phyloP scores from a whole-genome alignment of 2,113 vertebrate species.

The Accipiter cooperii region DNA sequence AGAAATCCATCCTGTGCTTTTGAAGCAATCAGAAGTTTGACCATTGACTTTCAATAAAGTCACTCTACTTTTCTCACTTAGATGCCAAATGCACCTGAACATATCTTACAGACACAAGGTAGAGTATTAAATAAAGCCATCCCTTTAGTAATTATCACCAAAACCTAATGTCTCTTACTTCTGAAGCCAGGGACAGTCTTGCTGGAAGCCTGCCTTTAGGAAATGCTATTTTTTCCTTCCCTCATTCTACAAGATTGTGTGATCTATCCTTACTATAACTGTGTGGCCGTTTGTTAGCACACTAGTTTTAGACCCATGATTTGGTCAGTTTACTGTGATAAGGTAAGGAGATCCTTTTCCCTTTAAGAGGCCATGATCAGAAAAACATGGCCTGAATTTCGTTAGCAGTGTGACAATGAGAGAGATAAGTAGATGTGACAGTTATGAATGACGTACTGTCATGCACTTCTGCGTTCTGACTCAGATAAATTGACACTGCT shows the following conservation, averaged over 20 bases:
- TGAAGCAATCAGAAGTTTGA: not conserved
- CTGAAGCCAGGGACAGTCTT: not conserved
- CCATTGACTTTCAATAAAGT: not conserved
- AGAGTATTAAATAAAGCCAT: not conserved
- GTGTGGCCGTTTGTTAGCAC: not conserved
- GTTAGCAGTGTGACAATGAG: conserved; percentile 83
- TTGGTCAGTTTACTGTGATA: not conserved
- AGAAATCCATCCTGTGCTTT: not conserved
- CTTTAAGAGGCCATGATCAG: conserved; percentile 56
- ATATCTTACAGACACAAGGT: not conserved
- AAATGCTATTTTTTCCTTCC: not conserved
- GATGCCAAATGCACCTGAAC: not conserved
- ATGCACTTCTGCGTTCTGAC: conserved; percentile 74
- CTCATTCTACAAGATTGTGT: not conserved
- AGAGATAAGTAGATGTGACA: conserved; percentile 92
- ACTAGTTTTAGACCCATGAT: not conserved
- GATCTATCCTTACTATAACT: not conserved
- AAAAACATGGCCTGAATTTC: conserved; percentile 79
- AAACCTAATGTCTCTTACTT: not conserved
- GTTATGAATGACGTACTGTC: conserved; percentile 89
- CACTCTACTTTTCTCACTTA: conserved; percentile 6
- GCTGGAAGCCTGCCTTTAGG: not conserved
- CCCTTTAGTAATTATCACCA: not conserved
- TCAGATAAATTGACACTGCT: conserved; percentile 86
- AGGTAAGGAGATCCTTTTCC: conserved; percentile 61